These are phyloP conservation scores for Eonycteris spelaea DNA, from an alignment of 2,113 vertebrate genomes.

Conservation along the genomic window DNA sequence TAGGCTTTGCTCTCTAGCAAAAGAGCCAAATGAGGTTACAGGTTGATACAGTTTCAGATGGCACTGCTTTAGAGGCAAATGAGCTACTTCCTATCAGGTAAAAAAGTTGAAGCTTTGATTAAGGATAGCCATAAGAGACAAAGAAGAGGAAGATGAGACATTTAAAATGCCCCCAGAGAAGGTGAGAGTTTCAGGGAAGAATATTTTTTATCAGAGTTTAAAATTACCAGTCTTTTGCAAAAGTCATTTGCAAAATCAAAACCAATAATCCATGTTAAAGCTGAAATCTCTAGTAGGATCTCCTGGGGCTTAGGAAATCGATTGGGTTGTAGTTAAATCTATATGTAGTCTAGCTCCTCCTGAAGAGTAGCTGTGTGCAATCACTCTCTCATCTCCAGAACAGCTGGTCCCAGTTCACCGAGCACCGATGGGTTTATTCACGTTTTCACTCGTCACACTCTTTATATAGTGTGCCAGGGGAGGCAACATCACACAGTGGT, in stretches of 20 bases:
- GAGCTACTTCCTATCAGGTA: background rate
- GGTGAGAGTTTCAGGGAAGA: background rate
- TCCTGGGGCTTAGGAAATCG: background rate
- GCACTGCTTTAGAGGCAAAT: background rate
- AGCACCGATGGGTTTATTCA: background rate
- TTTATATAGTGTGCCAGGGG: accelerated
- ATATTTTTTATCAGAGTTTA: background rate
- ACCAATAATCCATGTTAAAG: background rate
- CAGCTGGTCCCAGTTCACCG: background rate
- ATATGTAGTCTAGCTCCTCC: background rate
- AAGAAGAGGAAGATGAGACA: background rate
- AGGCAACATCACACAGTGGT: accelerated
- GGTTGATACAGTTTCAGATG: background rate
- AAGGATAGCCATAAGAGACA: background rate
- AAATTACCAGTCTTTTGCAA: background rate
- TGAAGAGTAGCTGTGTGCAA: background rate
- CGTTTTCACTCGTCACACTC: background rate
- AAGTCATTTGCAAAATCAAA: background rate
- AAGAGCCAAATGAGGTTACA: background rate
- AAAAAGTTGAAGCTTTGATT: background rate
- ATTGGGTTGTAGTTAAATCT: background rate
- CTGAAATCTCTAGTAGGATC: background rate
- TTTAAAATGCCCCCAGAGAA: background rate
- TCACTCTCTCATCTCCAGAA: background rate
- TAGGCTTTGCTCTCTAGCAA: background rate